These are phyloP conservation scores for Sterna hirundo DNA, from an alignment of 2,113 vertebrate genomes.

Conservation along the genomic window DNA sequence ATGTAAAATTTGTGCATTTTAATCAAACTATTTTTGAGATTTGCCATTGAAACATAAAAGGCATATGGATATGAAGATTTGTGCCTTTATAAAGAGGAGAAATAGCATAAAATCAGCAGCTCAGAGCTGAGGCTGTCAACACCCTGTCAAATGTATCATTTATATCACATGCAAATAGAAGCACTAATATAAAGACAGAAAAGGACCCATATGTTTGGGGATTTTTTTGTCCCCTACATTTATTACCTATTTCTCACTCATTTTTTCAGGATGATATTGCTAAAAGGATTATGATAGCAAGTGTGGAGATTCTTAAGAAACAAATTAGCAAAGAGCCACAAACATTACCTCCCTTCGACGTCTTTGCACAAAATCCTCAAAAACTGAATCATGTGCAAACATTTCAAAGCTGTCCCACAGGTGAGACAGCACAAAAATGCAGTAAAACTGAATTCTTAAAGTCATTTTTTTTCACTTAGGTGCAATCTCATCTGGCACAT, in stretches of 20 bases:
- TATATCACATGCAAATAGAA: not conserved
- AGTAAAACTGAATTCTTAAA: not conserved
- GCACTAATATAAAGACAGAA: constrained; percentile 35
- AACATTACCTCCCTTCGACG: not conserved
- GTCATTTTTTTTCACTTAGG: not conserved
- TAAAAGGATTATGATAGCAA: not conserved
- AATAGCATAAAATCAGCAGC: constrained; percentile 7
- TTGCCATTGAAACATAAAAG: constrained; percentile 14
- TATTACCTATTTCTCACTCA: not conserved
- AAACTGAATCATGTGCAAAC: not conserved
- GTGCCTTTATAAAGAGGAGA: not conserved
- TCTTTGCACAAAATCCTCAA: not conserved
- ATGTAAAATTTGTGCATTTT: not conserved
- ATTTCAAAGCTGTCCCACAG: not conserved
- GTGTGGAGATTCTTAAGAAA: not conserved
- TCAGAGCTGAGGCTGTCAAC: constrained; percentile 31
- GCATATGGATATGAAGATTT: constrained; percentile 38
- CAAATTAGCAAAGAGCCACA: not conserved
- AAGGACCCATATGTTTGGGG: not conserved
- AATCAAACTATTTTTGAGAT: not conserved
- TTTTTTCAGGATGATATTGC: not conserved
- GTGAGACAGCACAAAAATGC: not conserved
- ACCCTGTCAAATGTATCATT: constrained; percentile 23
- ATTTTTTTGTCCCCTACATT: not conserved
- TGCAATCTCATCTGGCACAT: not conserved